Percentiles rank a stretch among this genome's conserved stretches.
These are phyloP conservation scores for Hephaestus fuliginosus DNA, from an alignment of 2,797 vertebrate species.

Conservation along the genomic window DNA sequence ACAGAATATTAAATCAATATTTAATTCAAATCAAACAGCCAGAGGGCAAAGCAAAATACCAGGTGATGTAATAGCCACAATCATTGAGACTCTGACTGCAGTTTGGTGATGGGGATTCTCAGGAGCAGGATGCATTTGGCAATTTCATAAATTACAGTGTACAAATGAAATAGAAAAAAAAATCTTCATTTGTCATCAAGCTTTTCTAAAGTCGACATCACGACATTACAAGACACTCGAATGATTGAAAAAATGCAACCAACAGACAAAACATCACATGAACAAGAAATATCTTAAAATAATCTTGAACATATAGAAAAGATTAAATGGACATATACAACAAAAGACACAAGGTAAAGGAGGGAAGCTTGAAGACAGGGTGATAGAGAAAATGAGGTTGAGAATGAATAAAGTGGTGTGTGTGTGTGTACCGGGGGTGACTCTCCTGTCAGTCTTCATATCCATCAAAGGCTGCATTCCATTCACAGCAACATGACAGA, in stretches of 20 bases:
- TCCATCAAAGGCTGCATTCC: conserved; percentile 91
- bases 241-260: too few species aligned
- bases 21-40: too few species aligned
- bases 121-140: not conserved
- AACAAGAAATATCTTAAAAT: conserved; percentile 2
- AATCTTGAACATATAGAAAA: conserved; percentile 16
- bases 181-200: not conserved
- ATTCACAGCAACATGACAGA: conserved; percentile 95
- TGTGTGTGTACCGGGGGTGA: not conserved
- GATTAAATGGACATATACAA: not conserved
- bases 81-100: not conserved
- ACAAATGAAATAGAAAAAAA: not conserved
- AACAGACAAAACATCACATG: too few species aligned
- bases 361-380: conserved; percentile 65
- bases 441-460: conserved; percentile 94
- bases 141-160: not conserved
- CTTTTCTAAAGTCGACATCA: not conserved
- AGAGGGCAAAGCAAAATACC: not conserved
- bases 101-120: not conserved
- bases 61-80: not conserved
- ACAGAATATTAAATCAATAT: not conserved
- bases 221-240: too few species aligned
- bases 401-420: conserved; percentile 47
- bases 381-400: conserved; percentile 41
- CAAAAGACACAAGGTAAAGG: conserved; percentile 71